Evolutionary conservation across 2,113 vertebrate genomes (phyloP).

Genomic region (Cavia aperea): DNA sequence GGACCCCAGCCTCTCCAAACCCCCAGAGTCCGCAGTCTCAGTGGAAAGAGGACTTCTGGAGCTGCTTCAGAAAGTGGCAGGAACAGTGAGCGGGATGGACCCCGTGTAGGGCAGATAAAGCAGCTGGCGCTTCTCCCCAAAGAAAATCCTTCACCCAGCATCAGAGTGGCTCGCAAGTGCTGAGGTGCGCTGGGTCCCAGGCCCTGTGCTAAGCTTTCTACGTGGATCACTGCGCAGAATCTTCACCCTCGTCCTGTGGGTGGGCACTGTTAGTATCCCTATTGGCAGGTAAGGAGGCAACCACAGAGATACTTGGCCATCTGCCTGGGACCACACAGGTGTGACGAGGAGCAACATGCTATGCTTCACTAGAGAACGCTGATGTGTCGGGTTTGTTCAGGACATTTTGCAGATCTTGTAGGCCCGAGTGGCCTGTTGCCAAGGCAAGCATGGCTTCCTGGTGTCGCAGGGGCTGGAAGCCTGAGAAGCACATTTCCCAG

Average conservation of each 20-base stretch:
- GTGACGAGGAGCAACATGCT: no score
- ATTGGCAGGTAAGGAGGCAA: background rate
- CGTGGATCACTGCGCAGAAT: background rate
- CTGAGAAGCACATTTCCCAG: background rate
- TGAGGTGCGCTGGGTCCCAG: background rate
- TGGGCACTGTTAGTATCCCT: no score
- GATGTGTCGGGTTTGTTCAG: background rate
- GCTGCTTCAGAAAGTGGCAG: no score
- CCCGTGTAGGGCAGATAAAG: background rate
- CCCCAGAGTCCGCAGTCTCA: background rate
- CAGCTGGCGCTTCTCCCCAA: background rate
- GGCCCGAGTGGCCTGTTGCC: background rate
- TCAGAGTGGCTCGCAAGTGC: background rate
- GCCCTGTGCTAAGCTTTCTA: background rate
- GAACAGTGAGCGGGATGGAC: no score
- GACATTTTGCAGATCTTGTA: background rate
- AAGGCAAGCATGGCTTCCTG: background rate
- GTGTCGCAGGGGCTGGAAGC: background rate
- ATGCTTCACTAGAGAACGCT: no score
- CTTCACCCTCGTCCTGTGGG: background rate
- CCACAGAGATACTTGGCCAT: background rate
- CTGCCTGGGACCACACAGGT: background rate
- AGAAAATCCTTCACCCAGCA: rapidly evolving
- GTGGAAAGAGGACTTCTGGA: background rate
- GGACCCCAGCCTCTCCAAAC: background rate